Percentiles rank a stretch among this genome's conserved stretches.
These are phyloP conservation scores for Fregetta grallaria DNA, from an alignment of 2,113 vertebrate species.

Conservation along the genomic window DNA sequence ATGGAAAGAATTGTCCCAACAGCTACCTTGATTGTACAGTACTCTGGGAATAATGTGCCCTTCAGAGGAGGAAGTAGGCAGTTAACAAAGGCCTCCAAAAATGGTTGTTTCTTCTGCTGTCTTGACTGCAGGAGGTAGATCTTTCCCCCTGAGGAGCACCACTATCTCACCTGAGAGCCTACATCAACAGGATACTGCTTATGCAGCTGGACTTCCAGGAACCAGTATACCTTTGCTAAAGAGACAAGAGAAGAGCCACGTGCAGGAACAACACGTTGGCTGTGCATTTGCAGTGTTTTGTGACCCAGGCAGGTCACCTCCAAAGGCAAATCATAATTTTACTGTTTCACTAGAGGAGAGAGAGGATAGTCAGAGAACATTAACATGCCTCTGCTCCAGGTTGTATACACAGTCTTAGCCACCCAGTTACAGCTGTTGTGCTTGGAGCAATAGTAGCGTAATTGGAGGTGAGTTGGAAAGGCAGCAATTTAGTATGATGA, in stretches of 20 bases:
- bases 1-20: neutral
- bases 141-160: neutral
- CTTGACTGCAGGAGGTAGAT: neutral
- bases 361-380: neutral
- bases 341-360: neutral
- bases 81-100: neutral
- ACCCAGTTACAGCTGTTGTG: neutral
- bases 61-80: neutral
- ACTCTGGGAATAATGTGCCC: neutral
- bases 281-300: neutral
- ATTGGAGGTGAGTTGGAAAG: neutral
- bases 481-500: neutral
- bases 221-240: neutral
- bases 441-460: fast-evolving
- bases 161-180: neutral
- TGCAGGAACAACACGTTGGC: neutral
- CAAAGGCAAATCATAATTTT: neutral
- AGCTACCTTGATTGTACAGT: neutral
- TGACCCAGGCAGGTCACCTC: neutral
- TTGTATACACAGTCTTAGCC: neutral
- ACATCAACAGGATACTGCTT: neutral
- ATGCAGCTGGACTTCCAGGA: neutral
- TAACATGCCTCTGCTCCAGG: neutral
- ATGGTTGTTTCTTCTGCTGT: neutral
- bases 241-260: neutral